These are phyloP conservation scores for Eugnorisma glareosa DNA, from an alignment of 2,888 invertebrate species.

Conservation along the genomic window DNA sequence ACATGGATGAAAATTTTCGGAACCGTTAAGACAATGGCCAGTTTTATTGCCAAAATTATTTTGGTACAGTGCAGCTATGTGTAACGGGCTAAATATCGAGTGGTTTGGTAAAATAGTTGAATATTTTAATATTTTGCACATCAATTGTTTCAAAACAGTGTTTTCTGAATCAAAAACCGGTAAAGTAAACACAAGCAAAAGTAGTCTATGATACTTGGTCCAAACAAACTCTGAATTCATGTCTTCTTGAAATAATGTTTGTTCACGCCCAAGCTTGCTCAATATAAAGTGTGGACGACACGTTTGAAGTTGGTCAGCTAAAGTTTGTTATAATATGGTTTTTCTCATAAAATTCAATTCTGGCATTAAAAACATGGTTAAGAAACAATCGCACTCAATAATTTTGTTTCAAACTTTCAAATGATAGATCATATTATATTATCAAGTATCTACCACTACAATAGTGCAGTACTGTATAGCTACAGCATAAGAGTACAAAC, in stretches of 20 bases:
- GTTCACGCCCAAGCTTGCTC: not conserved
- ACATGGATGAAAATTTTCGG: slow-evolving; percentile 62
- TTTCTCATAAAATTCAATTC: not conserved
- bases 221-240: not conserved
- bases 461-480: not conserved
- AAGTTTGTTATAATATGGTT: not conserved
- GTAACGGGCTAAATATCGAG: not conserved
- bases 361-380: not conserved
- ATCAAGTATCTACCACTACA: not conserved
- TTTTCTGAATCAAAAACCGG: slow-evolving; percentile 22
- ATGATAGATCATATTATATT: not conserved
- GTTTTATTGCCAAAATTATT: slow-evolving; percentile 44
- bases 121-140: not conserved
- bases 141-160: not conserved
- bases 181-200: not conserved
- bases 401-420: not conserved
- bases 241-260: not conserved
- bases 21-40: slow-evolving; percentile 63
- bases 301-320: not conserved
- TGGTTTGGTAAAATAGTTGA: not conserved
- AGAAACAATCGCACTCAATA: not conserved
- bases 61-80: not conserved
- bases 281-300: not conserved
- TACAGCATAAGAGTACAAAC: not conserved
- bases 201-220: not conserved